Base-by-base conservation (phyloP, 64 coral and sea anemone genomes). In the Dendrophyllia cribrosa region DNA sequence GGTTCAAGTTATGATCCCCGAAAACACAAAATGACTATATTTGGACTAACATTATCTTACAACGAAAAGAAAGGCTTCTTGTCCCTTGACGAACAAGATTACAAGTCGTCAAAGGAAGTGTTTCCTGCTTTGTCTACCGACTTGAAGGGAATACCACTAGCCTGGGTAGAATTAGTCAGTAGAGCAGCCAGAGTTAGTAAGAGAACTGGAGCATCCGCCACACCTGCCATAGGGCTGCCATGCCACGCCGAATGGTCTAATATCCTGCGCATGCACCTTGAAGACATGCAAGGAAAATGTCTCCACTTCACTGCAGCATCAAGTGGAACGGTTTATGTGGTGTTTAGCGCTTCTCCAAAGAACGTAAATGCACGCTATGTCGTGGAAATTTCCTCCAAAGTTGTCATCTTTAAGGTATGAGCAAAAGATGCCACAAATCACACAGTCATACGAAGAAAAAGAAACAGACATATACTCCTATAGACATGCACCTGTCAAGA, bases 11-110 rank as follows among this genome's bases (percentile, higher is more conserved):
- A 13, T 59, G 48, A 63, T 56, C 14, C 73, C 59, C 24, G 7
- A 58, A 92, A 92, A 44, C 83, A 34, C 24, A 92, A 75, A 86
- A 86, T 92, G 3, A 23, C 55, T 71, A 92, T 92, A 86, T 92
- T 92, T 77, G 90, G 90, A 73, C 72, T 92, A 0, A 76, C 60
- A 19, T 48, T 92, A 25, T 86, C 82, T 2, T 92, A 85, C 44
- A 46, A 74, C 45, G 79, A 85, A 59, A 70, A 66, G 19, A 71
- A 92, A 49, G 90, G 90, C 7, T 65, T 6, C 16, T 76, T 92
- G 5, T 49, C n/a, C 45, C 70, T 92, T 6, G 70, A 50, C 1
- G 15, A 63, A 10, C 44, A 55, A 77, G 90, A 86, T 67, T 85
- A 61, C 22, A 14, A 65, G 46, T 51, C 83, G 20, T 85, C 90